A percentile compares a stretch with the other conserved stretches of the same genome.
Evolutionary conservation across 2,113 vertebrate species (phyloP).

Genomic region (Tupaia tana): DNA sequence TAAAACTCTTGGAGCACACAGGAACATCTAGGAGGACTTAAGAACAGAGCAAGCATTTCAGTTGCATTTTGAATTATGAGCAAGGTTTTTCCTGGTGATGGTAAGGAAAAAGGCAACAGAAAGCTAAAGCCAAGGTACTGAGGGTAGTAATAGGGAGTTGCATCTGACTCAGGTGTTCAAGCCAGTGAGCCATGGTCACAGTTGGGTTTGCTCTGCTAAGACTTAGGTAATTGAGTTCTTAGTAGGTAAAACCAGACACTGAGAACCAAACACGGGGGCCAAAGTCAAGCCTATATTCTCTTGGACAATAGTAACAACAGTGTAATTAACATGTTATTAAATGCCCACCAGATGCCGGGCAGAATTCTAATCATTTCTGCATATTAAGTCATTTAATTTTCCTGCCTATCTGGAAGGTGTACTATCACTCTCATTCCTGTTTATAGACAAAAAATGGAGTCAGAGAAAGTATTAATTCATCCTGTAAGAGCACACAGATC

Average conservation of each 20-base stretch:
- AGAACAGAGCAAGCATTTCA: background rate
- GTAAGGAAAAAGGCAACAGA: background rate
- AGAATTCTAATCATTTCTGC: accelerated
- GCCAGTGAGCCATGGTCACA: background rate
- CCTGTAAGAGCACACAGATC: too few relatives aligned
- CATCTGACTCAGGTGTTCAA: background rate
- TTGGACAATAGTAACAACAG: accelerated
- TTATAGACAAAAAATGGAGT: background rate
- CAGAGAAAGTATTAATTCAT: background rate
- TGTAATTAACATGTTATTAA: accelerated
- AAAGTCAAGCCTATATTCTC: background rate
- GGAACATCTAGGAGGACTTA: background rate
- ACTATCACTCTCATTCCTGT: background rate
- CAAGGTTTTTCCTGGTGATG: background rate
- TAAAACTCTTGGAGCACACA: background rate
- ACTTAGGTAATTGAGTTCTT: background rate
- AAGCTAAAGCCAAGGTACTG: background rate
- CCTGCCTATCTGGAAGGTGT: too few relatives aligned
- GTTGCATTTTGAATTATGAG: background rate
- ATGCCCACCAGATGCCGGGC: accelerated
- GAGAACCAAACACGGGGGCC: background rate
- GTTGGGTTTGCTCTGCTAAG: background rate
- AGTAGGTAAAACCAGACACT: background rate
- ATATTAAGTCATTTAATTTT: background rate
- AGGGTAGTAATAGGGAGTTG: background rate